These are phyloP conservation scores for Drosophila falleni DNA, from an alignment of 2,888 invertebrate species.

Conservation along the genomic window DNA sequence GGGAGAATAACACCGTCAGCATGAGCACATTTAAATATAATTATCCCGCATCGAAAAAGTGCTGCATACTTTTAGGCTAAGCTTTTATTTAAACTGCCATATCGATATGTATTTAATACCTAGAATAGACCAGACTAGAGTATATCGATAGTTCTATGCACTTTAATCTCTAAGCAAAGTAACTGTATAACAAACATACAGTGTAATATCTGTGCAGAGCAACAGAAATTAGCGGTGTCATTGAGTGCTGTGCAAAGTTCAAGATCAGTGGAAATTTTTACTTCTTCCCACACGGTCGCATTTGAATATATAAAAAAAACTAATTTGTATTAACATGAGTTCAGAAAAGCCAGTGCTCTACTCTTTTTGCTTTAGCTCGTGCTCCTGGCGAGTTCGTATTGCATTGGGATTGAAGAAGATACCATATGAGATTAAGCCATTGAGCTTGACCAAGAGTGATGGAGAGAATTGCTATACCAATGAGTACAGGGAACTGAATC, in stretches of 20 bases:
- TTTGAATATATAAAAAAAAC: neutral
- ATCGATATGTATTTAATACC: neutral
- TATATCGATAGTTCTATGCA: slow-evolving; percentile 6
- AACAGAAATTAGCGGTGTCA: neutral
- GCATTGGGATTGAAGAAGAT: slow-evolving; percentile 90
- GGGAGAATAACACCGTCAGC: no score
- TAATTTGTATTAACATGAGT: neutral
- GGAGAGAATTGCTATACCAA: slow-evolving; percentile 93
- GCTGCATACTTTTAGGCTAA: neutral
- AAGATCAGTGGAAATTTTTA: neutral
- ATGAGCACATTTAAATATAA: no score
- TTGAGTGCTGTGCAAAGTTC: slow-evolving; percentile 11
- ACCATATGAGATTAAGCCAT: slow-evolving; percentile 95
- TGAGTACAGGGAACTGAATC: slow-evolving; percentile 94
- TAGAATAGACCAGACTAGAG: neutral
- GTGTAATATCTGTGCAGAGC: neutral
- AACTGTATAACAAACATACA: no score
- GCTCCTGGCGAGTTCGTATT: slow-evolving; percentile 10
- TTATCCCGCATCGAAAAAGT: neutral
- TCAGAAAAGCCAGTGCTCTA: neutral
- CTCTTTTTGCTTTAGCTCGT: slow-evolving; percentile 7
- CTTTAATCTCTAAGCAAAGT: slow-evolving; percentile 1
- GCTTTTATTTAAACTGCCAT: neutral
- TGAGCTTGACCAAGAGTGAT: slow-evolving; percentile 92
- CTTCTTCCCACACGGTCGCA: neutral